Conservation (phyloP, 2,888 invertebrate species). For the Hecatera dysodea region DNA sequence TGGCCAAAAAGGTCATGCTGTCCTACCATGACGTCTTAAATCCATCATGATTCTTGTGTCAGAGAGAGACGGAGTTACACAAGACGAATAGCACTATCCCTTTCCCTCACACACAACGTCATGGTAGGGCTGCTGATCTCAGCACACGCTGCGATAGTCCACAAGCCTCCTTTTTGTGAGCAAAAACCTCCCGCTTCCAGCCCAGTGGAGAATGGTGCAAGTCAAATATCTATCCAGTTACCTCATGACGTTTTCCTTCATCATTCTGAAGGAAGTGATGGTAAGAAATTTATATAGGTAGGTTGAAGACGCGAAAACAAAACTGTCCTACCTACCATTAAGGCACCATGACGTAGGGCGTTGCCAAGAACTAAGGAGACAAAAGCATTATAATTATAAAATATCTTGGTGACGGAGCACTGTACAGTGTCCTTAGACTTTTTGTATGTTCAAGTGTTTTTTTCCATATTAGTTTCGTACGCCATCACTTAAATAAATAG, state of each 20-base stretch:
- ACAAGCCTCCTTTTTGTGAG: neutral
- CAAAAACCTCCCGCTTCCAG: neutral
- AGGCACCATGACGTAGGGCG: too few species aligned
- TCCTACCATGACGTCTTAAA: too few species aligned
- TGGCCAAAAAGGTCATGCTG: too few species aligned
- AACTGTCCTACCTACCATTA: neutral
- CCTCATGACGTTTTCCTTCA: too few species aligned
- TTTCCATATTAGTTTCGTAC: neutral
- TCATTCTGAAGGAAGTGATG: neutral
- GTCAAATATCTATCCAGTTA: neutral
- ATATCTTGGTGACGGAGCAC: neutral
- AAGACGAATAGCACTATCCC: too few species aligned
- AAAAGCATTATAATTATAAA: neutral
- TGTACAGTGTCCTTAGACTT: neutral
- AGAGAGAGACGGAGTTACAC: too few species aligned
- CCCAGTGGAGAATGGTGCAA: neutral
- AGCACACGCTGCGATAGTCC: too few species aligned
- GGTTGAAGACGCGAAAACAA: neutral
- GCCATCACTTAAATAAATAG: neutral
- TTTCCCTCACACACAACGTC: too few species aligned
- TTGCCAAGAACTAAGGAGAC: too few species aligned
- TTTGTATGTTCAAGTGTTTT: constrained; percentile 6
- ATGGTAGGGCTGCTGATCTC: too few species aligned
- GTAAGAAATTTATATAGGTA: neutral
- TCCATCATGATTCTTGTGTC: too few species aligned